Evolutionary conservation across 2,797 vertebrate species (phyloP).

Genomic region (Thaleichthys pacificus): DNA sequence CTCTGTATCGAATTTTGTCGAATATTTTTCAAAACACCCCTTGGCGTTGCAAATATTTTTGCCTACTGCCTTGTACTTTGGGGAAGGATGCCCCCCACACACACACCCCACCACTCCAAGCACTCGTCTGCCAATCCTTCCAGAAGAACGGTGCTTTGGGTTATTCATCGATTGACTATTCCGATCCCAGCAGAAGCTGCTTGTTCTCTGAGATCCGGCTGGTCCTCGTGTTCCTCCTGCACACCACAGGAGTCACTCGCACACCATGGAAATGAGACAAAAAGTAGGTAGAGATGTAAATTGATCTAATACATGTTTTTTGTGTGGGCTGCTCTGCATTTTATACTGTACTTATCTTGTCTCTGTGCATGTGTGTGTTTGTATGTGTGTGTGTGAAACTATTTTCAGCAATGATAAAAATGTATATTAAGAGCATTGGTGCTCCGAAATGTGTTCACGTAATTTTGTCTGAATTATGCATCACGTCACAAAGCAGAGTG

Average conservation of each 20-base stretch:
- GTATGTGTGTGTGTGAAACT: slow-evolving; percentile 45
- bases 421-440: slow-evolving; percentile 25
- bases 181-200: slow-evolving; percentile 88
- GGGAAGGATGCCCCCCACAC: slow-evolving; percentile 93
- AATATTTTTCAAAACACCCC: slow-evolving; percentile 98
- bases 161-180: slow-evolving; percentile 99
- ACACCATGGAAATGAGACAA: slow-evolving; percentile 74
- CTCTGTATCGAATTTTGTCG: slow-evolving; percentile 91
- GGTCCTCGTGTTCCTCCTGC: slow-evolving; percentile 72
- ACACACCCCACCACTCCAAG: slow-evolving; percentile 61
- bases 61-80: slow-evolving; percentile 95
- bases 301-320: slow-evolving; percentile 57
- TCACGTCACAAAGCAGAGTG: neutral
- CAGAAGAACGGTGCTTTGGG: slow-evolving; percentile 87
- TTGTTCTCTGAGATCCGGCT: slow-evolving; percentile 73
- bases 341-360: neutral
- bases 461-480: neutral
- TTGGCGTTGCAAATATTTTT: slow-evolving; percentile 99
- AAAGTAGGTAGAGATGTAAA: slow-evolving; percentile 63
- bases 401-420: slow-evolving; percentile 40
- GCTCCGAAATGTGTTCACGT: neutral
- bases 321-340: slow-evolving; percentile 43
- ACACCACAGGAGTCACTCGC: slow-evolving; percentile 68
- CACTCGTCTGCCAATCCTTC: slow-evolving; percentile 70
- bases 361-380: slow-evolving; percentile 37